Evolutionary conservation across 2,797 vertebrate genomes (phyloP), one percentile per base, ranked within the genome.

Genomic region (Phrynocephalus guinanensis): DNA sequence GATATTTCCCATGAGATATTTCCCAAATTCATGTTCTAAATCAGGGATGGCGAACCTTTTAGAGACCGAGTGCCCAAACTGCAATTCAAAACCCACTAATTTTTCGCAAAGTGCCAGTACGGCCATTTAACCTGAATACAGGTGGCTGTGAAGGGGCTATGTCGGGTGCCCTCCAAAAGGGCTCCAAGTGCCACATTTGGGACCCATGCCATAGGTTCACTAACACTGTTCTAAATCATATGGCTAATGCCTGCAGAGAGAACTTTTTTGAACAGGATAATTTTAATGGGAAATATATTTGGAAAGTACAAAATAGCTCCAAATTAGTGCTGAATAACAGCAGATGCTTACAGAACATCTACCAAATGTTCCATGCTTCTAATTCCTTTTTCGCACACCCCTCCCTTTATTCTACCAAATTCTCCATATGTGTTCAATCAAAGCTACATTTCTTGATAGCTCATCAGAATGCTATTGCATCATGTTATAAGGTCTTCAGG

Each of bases 271-370:
- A 11, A 75, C 22, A 82, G 33, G 26, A 33, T 76, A 66, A 75
- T 72, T 81, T 87, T 63, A 76, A 82, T 68, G n/a, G 63, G 56
- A 82, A 90, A 90, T 48, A 63, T 8, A 3, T 18, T 88, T 63
- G 1, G 70, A 38, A 30, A 1, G 76, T 75, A 13, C 77, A 20
- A 33, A 73, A 33, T 16, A 18, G n/a, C 48, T 1, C 44, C 38
- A 84, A 82, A 84, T 4, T 30, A 5, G 50, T 72, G 82, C 28
- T 86, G 89, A 22, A 28, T 50, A 77, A 22, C 24, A 86, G 33
- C 26, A 15, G 6, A 20, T 70, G 7, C 63, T 89, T 77, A 73
- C 67, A 67, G 28, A 78, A 30, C 33, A 33, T n/a, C 13, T 38
- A 3, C 33, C 22, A 89, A 67, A 91, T 70, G 3, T 28, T 48